Evolutionary conservation across 2,888 invertebrate genomes (phyloP).

Genomic region (Watsonalla binaria): DNA sequence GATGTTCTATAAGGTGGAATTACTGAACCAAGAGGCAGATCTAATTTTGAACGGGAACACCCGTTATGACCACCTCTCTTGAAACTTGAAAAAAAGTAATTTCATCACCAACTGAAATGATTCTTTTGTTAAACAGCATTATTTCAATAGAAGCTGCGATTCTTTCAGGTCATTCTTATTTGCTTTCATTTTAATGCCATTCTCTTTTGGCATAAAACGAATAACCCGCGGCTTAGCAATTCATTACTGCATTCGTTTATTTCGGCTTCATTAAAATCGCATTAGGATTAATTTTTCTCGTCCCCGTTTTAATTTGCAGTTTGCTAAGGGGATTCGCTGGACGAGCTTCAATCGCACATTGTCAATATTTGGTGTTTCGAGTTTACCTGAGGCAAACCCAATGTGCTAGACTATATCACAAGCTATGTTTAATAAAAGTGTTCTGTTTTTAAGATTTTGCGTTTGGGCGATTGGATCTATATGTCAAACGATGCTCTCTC

Average conservation of each 20-base stretch:
- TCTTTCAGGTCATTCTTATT: conserved; percentile 5
- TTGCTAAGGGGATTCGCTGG: conserved; percentile 69
- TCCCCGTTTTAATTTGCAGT: conserved; percentile 75
- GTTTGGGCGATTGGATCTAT: no score
- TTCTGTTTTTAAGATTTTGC: no score
- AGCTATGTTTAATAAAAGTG: no score
- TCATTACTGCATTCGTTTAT: conserved; percentile 75
- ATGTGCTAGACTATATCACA: conserved; percentile 46
- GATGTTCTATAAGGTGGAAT: no score
- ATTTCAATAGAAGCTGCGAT: neutral
- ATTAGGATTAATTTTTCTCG: conserved; percentile 79
- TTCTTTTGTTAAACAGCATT: no score
- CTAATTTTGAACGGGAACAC: no score
- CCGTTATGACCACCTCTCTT: no score
- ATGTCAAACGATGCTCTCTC: no score
- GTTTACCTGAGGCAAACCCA: conserved; percentile 51
- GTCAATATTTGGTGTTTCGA: conserved; percentile 70
- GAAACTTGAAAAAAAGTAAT: no score
- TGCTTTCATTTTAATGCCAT: conserved; percentile 38
- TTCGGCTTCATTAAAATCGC: conserved; percentile 78
- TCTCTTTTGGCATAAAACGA: conserved; percentile 50
- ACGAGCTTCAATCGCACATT: conserved; percentile 70
- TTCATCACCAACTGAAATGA: no score
- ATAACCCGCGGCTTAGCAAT: conserved; percentile 66
- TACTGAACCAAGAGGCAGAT: no score